Conservation (phyloP, 2,888 invertebrate genomes). For the Drosophila kanekoi region DNA sequence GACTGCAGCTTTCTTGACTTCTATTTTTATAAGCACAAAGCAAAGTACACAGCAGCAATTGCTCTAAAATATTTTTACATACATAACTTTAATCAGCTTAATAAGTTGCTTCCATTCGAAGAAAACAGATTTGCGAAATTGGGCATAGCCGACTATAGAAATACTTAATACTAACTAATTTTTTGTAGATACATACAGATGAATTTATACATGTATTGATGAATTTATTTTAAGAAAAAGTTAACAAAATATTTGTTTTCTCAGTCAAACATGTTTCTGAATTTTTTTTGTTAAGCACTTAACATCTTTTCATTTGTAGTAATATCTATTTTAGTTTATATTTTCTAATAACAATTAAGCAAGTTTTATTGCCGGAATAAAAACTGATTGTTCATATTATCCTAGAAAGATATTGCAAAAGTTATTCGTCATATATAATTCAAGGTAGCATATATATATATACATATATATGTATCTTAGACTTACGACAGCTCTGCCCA, state of each 20-base stretch:
- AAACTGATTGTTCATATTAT: too few species aligned
- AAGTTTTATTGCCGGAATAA: not conserved
- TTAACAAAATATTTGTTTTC: too few species aligned
- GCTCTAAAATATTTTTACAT: slow-evolving; percentile 9
- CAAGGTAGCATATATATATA: too few species aligned
- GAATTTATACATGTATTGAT: not conserved
- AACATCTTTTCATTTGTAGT: too few species aligned
- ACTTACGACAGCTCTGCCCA: not conserved
- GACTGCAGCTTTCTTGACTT: slow-evolving; percentile 1
- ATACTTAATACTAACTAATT: not conserved
- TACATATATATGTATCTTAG: too few species aligned
- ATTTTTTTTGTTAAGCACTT: too few species aligned
- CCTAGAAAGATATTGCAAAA: too few species aligned
- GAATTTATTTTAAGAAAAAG: not conserved
- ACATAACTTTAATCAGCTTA: slow-evolving; percentile 28
- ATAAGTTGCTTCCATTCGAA: not conserved
- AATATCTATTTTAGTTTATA: not conserved
- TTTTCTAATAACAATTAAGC: not conserved
- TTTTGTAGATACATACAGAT: not conserved
- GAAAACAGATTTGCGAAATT: not conserved
- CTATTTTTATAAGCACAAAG: slow-evolving; percentile 15
- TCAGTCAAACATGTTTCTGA: too few species aligned
- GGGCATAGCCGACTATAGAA: not conserved
- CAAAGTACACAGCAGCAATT: slow-evolving; percentile 1
- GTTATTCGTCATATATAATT: too few species aligned